Evolutionary conservation across 1,140 invertebrate genomes (phyloP).

Genomic region (Dendroctonus valens): DNA sequence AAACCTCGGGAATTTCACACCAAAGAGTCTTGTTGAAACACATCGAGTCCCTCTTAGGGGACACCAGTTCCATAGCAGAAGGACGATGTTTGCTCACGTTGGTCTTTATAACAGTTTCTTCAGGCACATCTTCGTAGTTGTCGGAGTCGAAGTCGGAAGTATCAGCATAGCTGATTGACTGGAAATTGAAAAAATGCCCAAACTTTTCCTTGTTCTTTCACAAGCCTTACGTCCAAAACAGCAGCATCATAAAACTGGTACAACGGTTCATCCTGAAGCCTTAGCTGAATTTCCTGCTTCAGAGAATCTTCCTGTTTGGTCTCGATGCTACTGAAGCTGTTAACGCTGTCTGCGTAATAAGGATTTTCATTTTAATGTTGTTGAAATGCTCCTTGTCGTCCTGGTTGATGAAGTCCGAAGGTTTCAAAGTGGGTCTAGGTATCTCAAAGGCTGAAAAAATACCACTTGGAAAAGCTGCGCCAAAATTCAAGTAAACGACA

Average conservation of each 20-base stretch:
- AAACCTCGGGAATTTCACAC: conserved; percentile 92
- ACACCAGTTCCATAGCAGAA: conserved; percentile 54
- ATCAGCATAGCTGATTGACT: conserved; percentile 61
- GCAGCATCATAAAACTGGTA: conserved; percentile 88
- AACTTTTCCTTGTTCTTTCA: conserved; percentile 1
- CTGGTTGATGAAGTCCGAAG: conserved; percentile 35
- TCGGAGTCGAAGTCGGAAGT: conserved; percentile 71
- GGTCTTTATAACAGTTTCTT: conserved; percentile 39
- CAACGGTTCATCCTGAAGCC: conserved; percentile 71
- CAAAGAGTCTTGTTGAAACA: conserved; percentile 75
- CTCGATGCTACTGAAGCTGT: conserved; percentile 44
- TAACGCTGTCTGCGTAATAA: conserved; percentile 43
- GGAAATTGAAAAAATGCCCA: conserved; percentile 38
- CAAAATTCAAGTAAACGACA: conserved; percentile 5
- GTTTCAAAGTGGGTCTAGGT: conserved; percentile 25
- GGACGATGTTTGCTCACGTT: conserved; percentile 36
- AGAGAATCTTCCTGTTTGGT: conserved; percentile 45
- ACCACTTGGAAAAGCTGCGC: not conserved
- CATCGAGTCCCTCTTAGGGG: conserved; percentile 59
- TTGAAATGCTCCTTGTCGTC: conserved; percentile 37
- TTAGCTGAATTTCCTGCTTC: conserved; percentile 35
- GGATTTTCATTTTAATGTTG: conserved; percentile 41
- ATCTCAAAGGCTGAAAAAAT: conserved; percentile 26
- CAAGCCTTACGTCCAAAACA: conserved; percentile 63
- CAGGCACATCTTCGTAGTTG: conserved; percentile 72